Conservation (phyloP, 2,113 vertebrate species). For the Cathartes aura region DNA sequence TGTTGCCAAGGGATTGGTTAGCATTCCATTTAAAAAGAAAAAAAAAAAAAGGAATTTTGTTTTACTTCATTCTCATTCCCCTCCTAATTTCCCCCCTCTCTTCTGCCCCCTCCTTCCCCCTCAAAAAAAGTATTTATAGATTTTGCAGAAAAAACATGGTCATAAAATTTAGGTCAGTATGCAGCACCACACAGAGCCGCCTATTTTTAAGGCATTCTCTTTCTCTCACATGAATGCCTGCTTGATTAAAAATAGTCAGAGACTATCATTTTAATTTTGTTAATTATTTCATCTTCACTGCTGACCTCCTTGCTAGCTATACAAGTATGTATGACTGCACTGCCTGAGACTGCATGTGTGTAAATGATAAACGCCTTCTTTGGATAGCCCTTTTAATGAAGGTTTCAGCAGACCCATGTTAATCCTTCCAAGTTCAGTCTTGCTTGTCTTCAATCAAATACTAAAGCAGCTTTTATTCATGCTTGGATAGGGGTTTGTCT, state of each 20-base stretch:
- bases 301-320: neutral
- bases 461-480: neutral
- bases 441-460: neutral
- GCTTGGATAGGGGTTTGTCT: neutral
- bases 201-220: neutral
- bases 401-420: neutral
- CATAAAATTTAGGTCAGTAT: neutral
- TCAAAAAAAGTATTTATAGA: constrained; percentile 36
- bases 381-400: neutral
- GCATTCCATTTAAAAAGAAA: constrained; percentile 44
- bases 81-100: neutral
- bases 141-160: constrained; percentile 8
- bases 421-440: neutral
- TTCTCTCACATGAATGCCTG: neutral
- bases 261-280: neutral
- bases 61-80: constrained; percentile 46
- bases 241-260: neutral
- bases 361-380: neutral
- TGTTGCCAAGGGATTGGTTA: constrained; percentile 74
- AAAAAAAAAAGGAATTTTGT: neutral
- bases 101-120: neutral
- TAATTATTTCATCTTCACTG: neutral
- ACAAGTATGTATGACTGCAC: neutral
- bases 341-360: neutral
- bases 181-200: neutral